phyloP scores from a whole-genome alignment of 2,113 vertebrate species.

The Camelus dromedarius region DNA sequence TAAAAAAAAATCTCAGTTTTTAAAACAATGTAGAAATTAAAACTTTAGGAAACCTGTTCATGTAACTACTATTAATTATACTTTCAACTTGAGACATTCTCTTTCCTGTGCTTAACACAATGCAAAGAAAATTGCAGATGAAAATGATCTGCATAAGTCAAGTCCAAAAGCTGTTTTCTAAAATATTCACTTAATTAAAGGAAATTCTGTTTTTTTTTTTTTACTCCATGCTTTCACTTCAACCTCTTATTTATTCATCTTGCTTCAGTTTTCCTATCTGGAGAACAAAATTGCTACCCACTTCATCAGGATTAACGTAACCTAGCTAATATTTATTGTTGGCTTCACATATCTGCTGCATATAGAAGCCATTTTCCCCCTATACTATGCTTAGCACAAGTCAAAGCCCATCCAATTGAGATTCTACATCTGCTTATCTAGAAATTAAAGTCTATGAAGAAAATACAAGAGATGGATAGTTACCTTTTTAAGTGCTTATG shows the following conservation, averaged over 20 bases:
- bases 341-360: neutral
- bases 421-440: neutral
- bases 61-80: neutral
- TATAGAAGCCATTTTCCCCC: neutral
- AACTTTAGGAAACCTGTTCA: neutral
- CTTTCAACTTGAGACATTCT: neutral
- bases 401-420: neutral
- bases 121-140: constrained; percentile 8
- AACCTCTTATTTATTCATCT: neutral
- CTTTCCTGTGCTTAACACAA: neutral
- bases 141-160: neutral
- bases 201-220: neutral
- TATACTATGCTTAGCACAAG: neutral
- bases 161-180: neutral
- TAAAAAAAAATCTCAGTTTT: neutral
- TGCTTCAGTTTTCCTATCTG: neutral
- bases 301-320: neutral
- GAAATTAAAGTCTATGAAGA: neutral
- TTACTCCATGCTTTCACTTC: neutral
- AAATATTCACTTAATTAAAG: constrained; percentile 26
- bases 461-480: constrained; percentile 28
- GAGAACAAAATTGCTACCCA: neutral
- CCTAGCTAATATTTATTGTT: neutral
- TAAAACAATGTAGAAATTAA: neutral
- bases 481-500: neutral